Evolutionary conservation across 2,113 vertebrate species (phyloP), one percentile per base, ranked within the genome.

Genomic region (human): DNA sequence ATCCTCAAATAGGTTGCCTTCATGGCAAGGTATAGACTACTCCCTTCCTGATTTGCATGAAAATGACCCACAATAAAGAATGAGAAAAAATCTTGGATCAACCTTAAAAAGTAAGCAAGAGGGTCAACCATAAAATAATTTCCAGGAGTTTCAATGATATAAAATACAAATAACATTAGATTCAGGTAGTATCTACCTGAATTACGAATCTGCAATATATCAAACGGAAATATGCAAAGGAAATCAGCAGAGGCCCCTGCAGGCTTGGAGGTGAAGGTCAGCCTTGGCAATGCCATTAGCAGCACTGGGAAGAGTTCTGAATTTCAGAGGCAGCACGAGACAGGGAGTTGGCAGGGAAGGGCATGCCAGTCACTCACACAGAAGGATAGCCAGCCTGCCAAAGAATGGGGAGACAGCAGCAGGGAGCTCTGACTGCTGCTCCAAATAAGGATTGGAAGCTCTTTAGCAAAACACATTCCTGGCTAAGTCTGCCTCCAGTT

Each of bases 391-490:
- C 80, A 83, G 76, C 90, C 76, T 93, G 85, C 89, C 93, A 96
- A 90, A 76, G 64, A 81, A 90, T 10, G n/a, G 73, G 83, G 18
- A 94, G 43, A 68, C 1, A 1, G 38, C 27, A 59, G 78, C 48
- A 48, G 38, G 16, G 17, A 90, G 35, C 16, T 66, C 73, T 50
- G 45, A 93, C 45, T 72, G 79, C 57, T 82, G 18, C 25, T 89
- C 89, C 96, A 89, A 90, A 95, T 57, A 96, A 96, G 92, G 89
- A 82, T 1, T 40, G 64, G 50, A 84, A 45, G 52, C 30, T 80
- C 75, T 90, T 96, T 6, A 88, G 80, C 88, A 76, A 92, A 82
- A 85, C 50, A 72, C 84, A 93, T 78, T 91, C 85, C 66, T 87
- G 78, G 40, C 81, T 50, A 40, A 18, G 25, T 48, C 38, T 48